Conservation (phyloP, 2,113 vertebrate species). For the Uria lomvia region DNA sequence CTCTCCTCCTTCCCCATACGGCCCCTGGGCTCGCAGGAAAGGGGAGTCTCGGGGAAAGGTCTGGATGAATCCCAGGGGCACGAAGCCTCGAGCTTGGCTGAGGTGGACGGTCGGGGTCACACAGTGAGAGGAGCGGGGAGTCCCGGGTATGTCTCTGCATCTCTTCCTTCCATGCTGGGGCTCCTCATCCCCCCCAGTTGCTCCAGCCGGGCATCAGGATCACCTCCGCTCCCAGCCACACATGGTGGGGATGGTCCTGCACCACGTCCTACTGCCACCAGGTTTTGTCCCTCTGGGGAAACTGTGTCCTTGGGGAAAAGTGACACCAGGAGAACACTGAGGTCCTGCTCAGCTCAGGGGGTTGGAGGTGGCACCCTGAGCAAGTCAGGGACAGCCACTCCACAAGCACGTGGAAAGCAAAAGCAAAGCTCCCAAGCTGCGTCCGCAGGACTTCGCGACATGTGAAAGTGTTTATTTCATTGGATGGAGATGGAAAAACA, state of each 20-base stretch:
- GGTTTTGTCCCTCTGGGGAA: background rate
- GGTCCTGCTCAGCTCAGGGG: background rate
- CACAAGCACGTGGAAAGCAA: background rate
- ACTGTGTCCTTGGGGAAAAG: background rate
- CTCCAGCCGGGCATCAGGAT: background rate
- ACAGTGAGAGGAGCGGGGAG: rapidly evolving
- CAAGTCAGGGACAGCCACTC: background rate
- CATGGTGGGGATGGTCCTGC: rapidly evolving
- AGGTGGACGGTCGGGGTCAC: background rate
- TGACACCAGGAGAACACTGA: background rate
- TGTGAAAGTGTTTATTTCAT: slow-evolving; percentile 32
- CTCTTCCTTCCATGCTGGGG: background rate
- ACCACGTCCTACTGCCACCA: background rate
- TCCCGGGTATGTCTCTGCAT: background rate
- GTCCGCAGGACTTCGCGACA: rapidly evolving
- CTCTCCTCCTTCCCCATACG: background rate
- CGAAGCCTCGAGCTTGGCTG: background rate
- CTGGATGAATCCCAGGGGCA: background rate
- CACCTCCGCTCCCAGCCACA: rapidly evolving
- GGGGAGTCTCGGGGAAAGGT: background rate
- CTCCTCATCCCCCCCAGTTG: background rate
- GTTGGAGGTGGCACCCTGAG: background rate
- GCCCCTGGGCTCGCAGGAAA: background rate
- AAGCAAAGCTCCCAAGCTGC: background rate
- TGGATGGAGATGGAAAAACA: slow-evolving; percentile 28